Base-by-base conservation (phyloP, 2,113 vertebrate genomes). In the Gallinago jamesoni region DNA sequence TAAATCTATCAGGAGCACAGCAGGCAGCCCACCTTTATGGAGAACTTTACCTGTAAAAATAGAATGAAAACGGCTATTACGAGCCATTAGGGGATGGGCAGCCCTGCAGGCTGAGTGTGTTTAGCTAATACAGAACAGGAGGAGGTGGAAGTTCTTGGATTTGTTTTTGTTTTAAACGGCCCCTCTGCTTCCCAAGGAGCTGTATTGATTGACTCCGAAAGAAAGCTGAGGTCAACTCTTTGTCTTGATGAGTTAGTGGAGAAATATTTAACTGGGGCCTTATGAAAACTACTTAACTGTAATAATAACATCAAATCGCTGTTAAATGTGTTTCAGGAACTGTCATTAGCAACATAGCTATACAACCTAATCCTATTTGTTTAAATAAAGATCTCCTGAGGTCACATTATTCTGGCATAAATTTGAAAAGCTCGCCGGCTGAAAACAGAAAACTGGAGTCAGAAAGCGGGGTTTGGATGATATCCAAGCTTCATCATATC, bases 1-100 rank as follows among this genome's bases (percentile, higher is more conserved):
- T 79, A 96, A 96, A 97, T 96, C 77, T 90, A 91, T 89, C 93
- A 93, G 50, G 33, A 93, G 35, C 79, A 37, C 94, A 94, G 96
- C 96, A 94, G 93, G 95, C 82, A 90, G 75, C 62, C 72, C 95
- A 96, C 96, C 89, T 96, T 95, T 90, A 66, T 3, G 0, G 70
- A 84, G 83, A 96, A 82, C 14, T 81, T 86, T 62, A 55, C 53
- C 72, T 75, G 97, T 89, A 94, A 94, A 94, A 96, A 87, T 59
- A 90, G 93, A 96, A 83, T 45, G 84, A 52, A 93, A 93, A 39
- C 3, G 20, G 93, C 67, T 73, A 57, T 96, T 92, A 79, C 0
- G 18, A 80, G 67, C 74, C 91, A 93, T 70, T 60, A 92, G 69
- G 94, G 94, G 53, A 63, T 33, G 87, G 47, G 81, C 66, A 90